These are phyloP conservation scores for Crenichthys baileyi DNA, from an alignment of 2,797 vertebrate genomes.

Conservation along the genomic window DNA sequence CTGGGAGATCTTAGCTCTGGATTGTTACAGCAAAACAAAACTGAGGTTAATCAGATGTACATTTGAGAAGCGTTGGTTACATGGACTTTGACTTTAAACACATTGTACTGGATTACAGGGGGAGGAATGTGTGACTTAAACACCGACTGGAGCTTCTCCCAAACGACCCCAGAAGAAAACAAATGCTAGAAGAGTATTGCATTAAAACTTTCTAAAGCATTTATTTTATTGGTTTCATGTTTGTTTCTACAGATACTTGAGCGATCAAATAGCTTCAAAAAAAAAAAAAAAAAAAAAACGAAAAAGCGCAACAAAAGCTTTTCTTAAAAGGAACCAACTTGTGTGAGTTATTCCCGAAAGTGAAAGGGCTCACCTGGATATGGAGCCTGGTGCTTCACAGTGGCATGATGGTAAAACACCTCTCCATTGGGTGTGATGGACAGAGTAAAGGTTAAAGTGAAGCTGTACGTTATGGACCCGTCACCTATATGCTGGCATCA, in stretches of 20 bases:
- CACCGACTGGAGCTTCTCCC: no score
- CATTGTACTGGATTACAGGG: no score
- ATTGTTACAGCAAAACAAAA: background rate
- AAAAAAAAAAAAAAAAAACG: no score
- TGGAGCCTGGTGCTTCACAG: slow-evolving; percentile 43
- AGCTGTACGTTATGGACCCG: slow-evolving; percentile 47
- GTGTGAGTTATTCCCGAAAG: background rate
- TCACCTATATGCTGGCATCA: slow-evolving; percentile 57
- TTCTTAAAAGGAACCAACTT: no score
- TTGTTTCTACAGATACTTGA: background rate
- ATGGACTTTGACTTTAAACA: no score
- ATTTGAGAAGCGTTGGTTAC: no score
- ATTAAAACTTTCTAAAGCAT: no score
- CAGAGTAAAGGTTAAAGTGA: slow-evolving; percentile 62
- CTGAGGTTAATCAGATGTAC: background rate
- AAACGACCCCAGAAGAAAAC: no score
- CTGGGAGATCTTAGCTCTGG: slow-evolving; percentile 46
- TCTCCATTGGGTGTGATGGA: slow-evolving; percentile 49
- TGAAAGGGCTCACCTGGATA: slow-evolving; percentile 45
- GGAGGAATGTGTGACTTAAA: no score
- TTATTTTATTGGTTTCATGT: no score
- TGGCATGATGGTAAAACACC: slow-evolving; percentile 52
- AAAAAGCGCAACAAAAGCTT: background rate
- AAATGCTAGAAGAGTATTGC: no score
- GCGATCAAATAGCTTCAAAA: background rate